phyloP scores from a whole-genome alignment of 2,113 vertebrate species.

The Hypocryptadius cinnamomeus region DNA sequence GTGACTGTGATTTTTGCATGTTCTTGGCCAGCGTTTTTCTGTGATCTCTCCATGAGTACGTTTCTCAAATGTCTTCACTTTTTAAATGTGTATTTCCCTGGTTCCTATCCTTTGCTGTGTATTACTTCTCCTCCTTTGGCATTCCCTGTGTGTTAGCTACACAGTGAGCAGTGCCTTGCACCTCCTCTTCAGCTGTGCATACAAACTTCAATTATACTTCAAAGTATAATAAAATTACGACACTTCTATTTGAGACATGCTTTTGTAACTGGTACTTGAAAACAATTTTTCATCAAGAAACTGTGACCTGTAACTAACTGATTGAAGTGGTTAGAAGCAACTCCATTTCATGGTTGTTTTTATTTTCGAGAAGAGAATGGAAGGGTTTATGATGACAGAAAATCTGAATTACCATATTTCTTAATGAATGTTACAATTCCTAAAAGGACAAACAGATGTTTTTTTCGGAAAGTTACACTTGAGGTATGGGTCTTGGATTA shows the following conservation, averaged over 20 bases:
- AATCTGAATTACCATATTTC: neutral
- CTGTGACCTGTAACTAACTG: neutral
- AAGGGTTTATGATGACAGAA: neutral
- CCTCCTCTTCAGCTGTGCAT: conserved; percentile 2
- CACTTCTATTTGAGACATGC: neutral
- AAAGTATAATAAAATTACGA: neutral
- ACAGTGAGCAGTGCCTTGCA: neutral
- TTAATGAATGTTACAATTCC: neutral
- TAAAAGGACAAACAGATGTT: neutral
- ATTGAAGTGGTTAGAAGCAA: neutral
- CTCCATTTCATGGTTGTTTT: neutral
- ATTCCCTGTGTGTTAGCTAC: neutral
- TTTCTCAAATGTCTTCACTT: neutral
- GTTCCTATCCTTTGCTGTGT: neutral
- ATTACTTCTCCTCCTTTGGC: neutral
- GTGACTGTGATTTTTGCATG: neutral
- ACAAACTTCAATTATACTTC: neutral
- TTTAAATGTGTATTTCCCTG: neutral
- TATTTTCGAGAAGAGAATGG: neutral
- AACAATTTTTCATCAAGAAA: conserved; percentile 12
- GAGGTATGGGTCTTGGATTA: neutral
- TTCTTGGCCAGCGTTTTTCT: neutral
- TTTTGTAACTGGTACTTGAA: neutral
- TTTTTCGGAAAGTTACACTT: neutral
- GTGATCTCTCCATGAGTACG: neutral